Conservation (phyloP, 1,140 invertebrate genomes). For the Pachypsylla venusta region DNA sequence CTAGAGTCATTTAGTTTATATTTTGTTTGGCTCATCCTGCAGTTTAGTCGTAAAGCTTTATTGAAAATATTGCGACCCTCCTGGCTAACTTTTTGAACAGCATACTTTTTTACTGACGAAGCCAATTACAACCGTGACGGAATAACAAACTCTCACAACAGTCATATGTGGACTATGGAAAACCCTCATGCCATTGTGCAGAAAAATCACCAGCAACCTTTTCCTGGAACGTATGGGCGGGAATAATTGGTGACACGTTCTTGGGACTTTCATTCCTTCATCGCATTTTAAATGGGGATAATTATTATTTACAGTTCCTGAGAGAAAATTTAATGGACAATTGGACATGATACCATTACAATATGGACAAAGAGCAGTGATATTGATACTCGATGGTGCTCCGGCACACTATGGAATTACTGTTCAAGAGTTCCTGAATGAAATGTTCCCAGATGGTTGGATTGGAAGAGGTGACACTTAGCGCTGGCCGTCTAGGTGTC, state of each 20-base stretch:
- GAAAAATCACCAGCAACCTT: constrained; percentile 28
- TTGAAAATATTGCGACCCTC: background rate
- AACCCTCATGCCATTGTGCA: constrained; percentile 29
- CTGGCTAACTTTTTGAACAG: background rate
- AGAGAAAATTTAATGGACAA: constrained; percentile 5
- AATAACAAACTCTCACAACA: constrained; percentile 30
- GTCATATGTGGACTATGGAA: constrained; percentile 28
- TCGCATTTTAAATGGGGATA: constrained; percentile 8
- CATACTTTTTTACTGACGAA: constrained; percentile 28
- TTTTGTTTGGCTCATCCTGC: no score
- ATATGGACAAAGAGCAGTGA: constrained; percentile 3
- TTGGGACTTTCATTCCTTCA: background rate
- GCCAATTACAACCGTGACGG: constrained; percentile 27
- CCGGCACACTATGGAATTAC: constrained; percentile 26
- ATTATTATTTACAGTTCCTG: constrained; percentile 5
- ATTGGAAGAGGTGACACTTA: constrained; percentile 24
- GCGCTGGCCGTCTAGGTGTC: constrained; percentile 30
- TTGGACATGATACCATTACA: constrained; percentile 7
- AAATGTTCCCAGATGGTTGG: constrained; percentile 24
- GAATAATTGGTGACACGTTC: constrained; percentile 23
- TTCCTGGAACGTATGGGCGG: constrained; percentile 28
- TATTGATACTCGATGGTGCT: constrained; percentile 31
- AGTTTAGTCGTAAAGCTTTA: constrained; percentile 1
- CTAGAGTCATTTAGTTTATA: no score
- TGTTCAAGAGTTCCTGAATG: constrained; percentile 26